phyloP scores from a whole-genome alignment of 2,113 vertebrate genomes.

The Ceyx margarethae region DNA sequence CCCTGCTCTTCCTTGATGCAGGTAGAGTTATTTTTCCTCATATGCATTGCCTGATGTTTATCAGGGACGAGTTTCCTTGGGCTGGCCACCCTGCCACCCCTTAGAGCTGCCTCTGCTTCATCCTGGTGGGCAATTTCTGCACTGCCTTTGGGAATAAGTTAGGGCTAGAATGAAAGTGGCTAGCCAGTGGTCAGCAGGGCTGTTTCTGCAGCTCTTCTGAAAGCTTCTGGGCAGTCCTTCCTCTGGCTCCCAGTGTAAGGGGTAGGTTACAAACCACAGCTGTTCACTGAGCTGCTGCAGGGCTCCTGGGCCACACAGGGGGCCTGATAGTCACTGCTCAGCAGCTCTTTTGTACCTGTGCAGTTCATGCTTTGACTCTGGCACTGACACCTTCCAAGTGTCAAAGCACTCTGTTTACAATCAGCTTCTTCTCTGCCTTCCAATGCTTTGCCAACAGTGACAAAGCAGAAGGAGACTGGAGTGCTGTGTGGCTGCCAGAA shows the following conservation, averaged over 20 bases:
- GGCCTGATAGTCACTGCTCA: neutral
- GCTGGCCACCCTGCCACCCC: neutral
- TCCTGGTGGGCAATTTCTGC: neutral
- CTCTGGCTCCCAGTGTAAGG: neutral
- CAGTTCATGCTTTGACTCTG: neutral
- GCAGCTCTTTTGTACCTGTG: neutral
- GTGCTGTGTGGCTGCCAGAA: neutral
- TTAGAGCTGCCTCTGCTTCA: neutral
- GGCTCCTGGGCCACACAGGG: neutral
- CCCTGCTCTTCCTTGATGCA: neutral
- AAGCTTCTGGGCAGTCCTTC: neutral
- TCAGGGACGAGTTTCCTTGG: neutral
- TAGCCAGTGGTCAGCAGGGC: neutral
- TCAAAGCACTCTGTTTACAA: neutral
- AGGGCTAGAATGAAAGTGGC: neutral
- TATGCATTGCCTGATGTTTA: neutral
- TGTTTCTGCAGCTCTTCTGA: neutral
- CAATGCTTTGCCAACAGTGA: neutral
- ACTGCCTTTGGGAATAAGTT: neutral
- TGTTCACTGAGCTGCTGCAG: neutral
- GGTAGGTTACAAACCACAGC: neutral
- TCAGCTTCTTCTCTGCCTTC: neutral
- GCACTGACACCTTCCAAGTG: neutral
- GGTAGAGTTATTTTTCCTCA: neutral
- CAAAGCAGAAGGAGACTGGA: neutral